Evolutionary conservation across 2,797 vertebrate species (phyloP), one percentile per base, ranked within the genome.

Genomic region (Oryzias sinensis): DNA sequence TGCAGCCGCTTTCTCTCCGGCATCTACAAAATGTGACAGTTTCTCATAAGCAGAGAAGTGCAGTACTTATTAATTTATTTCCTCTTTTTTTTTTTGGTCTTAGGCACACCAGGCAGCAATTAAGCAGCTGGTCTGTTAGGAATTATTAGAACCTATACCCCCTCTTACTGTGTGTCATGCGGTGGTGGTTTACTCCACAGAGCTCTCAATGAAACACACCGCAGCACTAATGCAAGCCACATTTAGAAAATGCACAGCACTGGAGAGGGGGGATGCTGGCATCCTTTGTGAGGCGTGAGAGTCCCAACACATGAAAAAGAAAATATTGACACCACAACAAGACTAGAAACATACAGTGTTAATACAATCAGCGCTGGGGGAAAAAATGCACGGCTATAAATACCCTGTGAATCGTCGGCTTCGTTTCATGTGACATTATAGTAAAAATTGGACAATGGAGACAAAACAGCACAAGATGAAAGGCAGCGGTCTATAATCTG

Each of bases 31-130:
- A 51, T 43, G 49, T 4, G 0, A 54, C 5, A 16, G 43, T 47
- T 43, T 50, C 68, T 53, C 7, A 15, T 72, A 57, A 57, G 53
- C 59, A 55, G 20, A 55, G 49, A 56, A 58, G 53, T 56, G 52
- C 33, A 42, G 27, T 50, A 43, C 53, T 43, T 22, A 37, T 37
- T 37, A 13, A 37, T 37, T 37, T 11, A 37, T 37, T 37, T 13
- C 9, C 33, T 37, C 9, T 9, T 8, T 9, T 9, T 33, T 3
- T 33, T 33, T 9, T 37, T 33, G 2, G 8, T 22, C 17, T 40
- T 24, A 14, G 3, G 42, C 25, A 37, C 14, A 41, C 43, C 14
- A 17, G 47, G 53, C 15, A 51, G 49, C 18, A 59, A 14, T 20
- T 33, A 11, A 45, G 42, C 60, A 60, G 17, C 22, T 48, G n/a